Base-by-base conservation (phyloP, 2,888 invertebrate species). In the Xestoiulus laeticollis region DNA sequence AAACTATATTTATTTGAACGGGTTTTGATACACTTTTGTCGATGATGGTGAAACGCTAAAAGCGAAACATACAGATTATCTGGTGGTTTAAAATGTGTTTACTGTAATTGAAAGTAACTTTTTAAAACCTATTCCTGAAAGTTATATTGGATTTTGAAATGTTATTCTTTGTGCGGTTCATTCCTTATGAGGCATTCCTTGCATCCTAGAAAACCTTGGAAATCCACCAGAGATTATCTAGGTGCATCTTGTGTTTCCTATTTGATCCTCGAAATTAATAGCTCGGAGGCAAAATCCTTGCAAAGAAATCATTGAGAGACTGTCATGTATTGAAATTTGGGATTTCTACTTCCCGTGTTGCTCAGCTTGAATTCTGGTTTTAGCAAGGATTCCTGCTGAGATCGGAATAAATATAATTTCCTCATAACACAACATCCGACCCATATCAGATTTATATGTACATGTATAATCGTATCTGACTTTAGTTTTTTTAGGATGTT, bases 361-460 rank as follows among this genome's bases (percentile, higher is more conserved):
- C 59, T 59, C 59, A 59, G 59, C 59, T 59, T 59, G 59, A 59
- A 59, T 1, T 59, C 59, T 59, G 59, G 22, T 59, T 59, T 59
- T 22, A 6, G 59, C 22, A 19, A 59, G 59, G 59, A 59, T 5
- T 59, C 59, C 3, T 8, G 59, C 59, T 59, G 59, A 59, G 59
- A 5, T 22, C 59, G 22, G 59, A 22, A 59, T 59, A 22, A 59
- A 6, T 59, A 22, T 22, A 59, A 59, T 59, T 59, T 59, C 22
- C 59, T 59, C 59, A 59, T 59, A 22, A n/a, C 22, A 22, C 59
- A 19, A 10, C 22, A 16, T 48, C 19, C 53, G 19, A 22, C 59
- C 4, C 5, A 59, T 22, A 19, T 22, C 5, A 59, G 22, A 59
- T 53, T 19, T 53, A 53, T 59, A n/a, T n/a, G n/a, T n/a, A n/a